Evolutionary conservation across 2,113 vertebrate genomes (phyloP).

Genomic region (Thamnophis sirtalis): DNA sequence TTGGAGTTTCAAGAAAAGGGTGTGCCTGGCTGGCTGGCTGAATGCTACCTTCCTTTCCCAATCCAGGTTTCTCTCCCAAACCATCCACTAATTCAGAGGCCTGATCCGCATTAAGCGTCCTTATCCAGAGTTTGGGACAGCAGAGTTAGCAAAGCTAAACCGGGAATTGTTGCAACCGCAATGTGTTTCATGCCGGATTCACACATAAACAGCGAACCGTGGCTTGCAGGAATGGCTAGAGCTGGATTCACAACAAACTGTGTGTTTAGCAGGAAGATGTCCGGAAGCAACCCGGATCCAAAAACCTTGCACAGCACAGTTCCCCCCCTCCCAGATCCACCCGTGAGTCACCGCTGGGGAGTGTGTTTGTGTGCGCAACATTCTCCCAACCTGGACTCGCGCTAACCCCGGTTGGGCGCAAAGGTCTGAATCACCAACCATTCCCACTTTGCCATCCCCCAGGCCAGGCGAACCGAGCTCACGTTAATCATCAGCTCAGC

Average conservation of each 20-base stretch:
- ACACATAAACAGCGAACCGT: background rate
- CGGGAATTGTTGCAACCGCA: background rate
- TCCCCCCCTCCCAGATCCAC: background rate
- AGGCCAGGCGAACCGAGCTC: background rate
- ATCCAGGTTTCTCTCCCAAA: background rate
- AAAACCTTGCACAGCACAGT: background rate
- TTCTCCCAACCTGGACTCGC: background rate
- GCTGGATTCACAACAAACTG: background rate
- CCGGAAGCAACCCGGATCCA: background rate
- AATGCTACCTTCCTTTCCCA: background rate
- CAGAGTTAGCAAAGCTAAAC: background rate
- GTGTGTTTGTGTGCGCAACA: no score
- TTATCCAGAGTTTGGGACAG: background rate
- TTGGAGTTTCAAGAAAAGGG: background rate
- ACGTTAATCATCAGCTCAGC: slow-evolving; percentile 41
- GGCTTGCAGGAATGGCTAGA: background rate
- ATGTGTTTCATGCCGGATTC: background rate
- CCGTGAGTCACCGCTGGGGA: background rate
- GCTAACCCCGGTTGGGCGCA: background rate
- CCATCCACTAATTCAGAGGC: background rate
- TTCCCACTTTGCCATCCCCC: background rate
- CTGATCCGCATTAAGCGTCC: background rate
- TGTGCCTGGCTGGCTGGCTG: background rate
- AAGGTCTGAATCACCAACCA: background rate
- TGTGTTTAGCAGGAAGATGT: background rate